phyloP scores from a whole-genome alignment of 1,140 invertebrate genomes.

The Ditylenchus dipsaci region DNA sequence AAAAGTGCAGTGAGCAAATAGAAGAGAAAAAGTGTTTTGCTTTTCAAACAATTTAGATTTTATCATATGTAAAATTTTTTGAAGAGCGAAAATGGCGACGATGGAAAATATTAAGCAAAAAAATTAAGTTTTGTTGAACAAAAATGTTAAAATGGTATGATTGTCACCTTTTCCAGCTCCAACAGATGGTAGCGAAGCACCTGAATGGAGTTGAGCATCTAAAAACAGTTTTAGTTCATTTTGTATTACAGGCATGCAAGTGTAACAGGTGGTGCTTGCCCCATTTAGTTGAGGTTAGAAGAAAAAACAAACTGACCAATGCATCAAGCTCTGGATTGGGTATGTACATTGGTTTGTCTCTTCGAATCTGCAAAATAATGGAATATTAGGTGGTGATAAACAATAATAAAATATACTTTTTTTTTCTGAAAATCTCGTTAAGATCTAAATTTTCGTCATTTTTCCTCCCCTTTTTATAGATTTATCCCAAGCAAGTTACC shows the following conservation, averaged over 20 bases:
- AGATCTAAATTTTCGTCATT: too few relatives aligned
- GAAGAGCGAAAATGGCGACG: too few relatives aligned
- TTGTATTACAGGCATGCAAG: slow-evolving; percentile 41
- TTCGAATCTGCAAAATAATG: background rate
- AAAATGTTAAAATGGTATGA: too few relatives aligned
- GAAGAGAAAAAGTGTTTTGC: too few relatives aligned
- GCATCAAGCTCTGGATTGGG: slow-evolving; percentile 95
- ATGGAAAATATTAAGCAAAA: too few relatives aligned
- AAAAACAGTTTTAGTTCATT: slow-evolving; percentile 59
- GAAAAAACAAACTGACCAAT: slow-evolving; percentile 73
- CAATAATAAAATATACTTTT: background rate
- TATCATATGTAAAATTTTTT: too few relatives aligned
- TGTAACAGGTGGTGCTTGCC: slow-evolving; percentile 3
- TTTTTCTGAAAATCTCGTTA: background rate
- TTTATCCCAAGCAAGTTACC: too few relatives aligned
- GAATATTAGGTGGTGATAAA: background rate
- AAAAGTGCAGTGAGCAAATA: too few relatives aligned
- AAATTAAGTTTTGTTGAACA: too few relatives aligned
- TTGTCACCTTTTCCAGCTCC: slow-evolving; percentile 98
- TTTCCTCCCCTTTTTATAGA: too few relatives aligned
- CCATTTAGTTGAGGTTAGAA: background rate
- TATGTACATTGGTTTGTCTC: slow-evolving; percentile 92
- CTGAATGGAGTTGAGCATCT: slow-evolving; percentile 99
- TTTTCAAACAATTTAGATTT: too few relatives aligned
- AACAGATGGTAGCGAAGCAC: slow-evolving; percentile 99